Evolutionary conservation across 2,888 invertebrate genomes (phyloP), one percentile per base, ranked within the genome.

Genomic region (Heliconius erato): DNA sequence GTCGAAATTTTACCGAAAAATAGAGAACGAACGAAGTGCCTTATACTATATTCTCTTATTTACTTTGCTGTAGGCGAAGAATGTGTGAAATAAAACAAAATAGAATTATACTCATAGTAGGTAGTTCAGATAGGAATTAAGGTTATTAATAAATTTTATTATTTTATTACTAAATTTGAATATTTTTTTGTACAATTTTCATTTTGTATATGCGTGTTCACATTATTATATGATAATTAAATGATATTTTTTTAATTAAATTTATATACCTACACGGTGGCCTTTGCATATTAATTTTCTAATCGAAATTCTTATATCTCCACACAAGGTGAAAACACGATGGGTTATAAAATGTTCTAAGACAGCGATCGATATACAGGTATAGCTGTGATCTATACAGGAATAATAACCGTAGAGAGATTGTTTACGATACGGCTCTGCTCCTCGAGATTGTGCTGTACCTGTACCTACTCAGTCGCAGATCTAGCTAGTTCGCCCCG

Each of bases 301-400:
- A 44, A 44, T 44, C 40, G 59, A 76, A 35, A n/a, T 35, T 59
- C 1, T 7, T 32, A 94, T 94, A 94, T 11, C 11, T 90, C 94
- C 94, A 94, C 93, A 95, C 91, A 87, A 91, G 90, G 88, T 89
- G 90, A 91, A 92, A 92, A 91, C 90, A 86, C 19, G 54, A 44
- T 76, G 88, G 14, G 91, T 93, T 93, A n/a, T 63, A 94, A 93
- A 94, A 89, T 91, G 92, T 91, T 91, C 93, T 92, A 93, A 92
- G 91, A 90, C 91, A 88, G 88, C 90, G 90, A 90, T 91, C 92
- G 93, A 94, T 94, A 93, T 92, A 92, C 93, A 93, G 92, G 92
- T 91, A 28, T 28, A 92, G 91, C 92, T 92, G 91, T 91, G 91
- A 94, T 93, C 92, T 92, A 90, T 92, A 92, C 91, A 90, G 90